Base-by-base conservation (phyloP, 2,797 vertebrate genomes). In the Lacerta viridis region DNA sequence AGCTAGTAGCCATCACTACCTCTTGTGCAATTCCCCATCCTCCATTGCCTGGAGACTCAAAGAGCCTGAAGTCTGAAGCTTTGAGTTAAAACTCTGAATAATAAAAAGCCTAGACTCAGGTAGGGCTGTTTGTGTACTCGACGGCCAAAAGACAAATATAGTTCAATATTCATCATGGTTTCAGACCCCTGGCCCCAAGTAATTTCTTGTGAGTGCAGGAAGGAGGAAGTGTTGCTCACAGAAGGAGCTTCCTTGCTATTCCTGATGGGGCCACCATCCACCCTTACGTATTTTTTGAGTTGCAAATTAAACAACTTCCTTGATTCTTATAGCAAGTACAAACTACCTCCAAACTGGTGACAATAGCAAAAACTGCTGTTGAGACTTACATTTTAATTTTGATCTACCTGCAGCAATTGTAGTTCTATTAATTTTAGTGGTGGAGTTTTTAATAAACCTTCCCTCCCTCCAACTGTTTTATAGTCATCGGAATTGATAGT, bases 391-490 rank as follows among this genome's bases (percentile, higher is more conserved):
- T 71, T 43, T 83, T 87, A 87, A 80, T 92, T 83, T 87, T 87
- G 71, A 74, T 89, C 68, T 88, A 83, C 69, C 86, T 92, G 85
- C 61, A 87, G 18, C 71, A 80, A 88, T 78, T 5, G 87, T 4
- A 61, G 0, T 85, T 88, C 43, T 83, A 81, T 89, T 89, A 90
- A 86, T 50, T 87, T 89, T 76, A 90, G 18, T 43, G 84, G 80
- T 72, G 43, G 10, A 76, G 68, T 76, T 88, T 93, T 90, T 84
- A 89, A 90, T 90, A 89, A 88, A 83, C 29, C 36, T 92, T 55
- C n/a, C 2, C 50, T 92, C 41, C 89, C 68, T 81, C 39, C 41
- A 87, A 66, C 72, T 86, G 43, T 90, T 93, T 93, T 91, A 91
- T 90, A 90, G 66, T 86, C 39, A 59, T 59, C 9, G 27, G 71